A percentile compares a stretch with the other conserved stretches of the same genome.
phyloP scores from a whole-genome alignment of 2,113 vertebrate genomes.

The Mystacornis crossleyi region DNA sequence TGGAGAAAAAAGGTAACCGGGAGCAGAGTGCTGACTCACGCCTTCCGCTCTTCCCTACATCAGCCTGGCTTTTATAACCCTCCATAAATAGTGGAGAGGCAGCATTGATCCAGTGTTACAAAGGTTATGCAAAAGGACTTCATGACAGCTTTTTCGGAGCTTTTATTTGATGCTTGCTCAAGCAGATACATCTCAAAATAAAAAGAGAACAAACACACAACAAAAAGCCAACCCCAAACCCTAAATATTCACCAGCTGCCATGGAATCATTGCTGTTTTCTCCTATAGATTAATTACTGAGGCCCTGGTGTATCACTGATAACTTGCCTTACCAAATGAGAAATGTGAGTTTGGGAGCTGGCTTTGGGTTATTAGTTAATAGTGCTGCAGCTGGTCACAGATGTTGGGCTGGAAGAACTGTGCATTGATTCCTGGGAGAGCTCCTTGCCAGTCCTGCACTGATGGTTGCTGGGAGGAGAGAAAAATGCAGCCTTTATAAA shows the following conservation, averaged over 20 bases:
- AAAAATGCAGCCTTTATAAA: background rate
- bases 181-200: background rate
- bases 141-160: background rate
- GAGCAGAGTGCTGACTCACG: background rate
- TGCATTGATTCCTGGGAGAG: slow-evolving; percentile 22
- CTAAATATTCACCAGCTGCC: slow-evolving; percentile 18
- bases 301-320: slow-evolving; percentile 11
- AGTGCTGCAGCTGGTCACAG: slow-evolving; percentile 49
- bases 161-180: background rate
- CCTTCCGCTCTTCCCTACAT: background rate
- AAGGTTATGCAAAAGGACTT: background rate
- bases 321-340: slow-evolving; percentile 59
- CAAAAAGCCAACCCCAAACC: background rate
- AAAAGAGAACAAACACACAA: background rate
- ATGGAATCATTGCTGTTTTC: background rate
- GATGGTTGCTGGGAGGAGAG: background rate
- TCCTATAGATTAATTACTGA: slow-evolving; percentile 11
- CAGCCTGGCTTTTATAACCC: background rate
- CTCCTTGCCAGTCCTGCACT: slow-evolving; percentile 5
- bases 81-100: background rate
- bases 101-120: background rate
- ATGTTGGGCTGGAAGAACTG: slow-evolving; percentile 36
- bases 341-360: slow-evolving; percentile 40
- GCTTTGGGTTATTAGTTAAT: slow-evolving; percentile 20
- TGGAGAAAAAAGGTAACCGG: slow-evolving; percentile 93